Evolutionary conservation across 2,113 vertebrate species (phyloP), one percentile per base, ranked within the genome.

Genomic region (Cyrtonyx montezumae): DNA sequence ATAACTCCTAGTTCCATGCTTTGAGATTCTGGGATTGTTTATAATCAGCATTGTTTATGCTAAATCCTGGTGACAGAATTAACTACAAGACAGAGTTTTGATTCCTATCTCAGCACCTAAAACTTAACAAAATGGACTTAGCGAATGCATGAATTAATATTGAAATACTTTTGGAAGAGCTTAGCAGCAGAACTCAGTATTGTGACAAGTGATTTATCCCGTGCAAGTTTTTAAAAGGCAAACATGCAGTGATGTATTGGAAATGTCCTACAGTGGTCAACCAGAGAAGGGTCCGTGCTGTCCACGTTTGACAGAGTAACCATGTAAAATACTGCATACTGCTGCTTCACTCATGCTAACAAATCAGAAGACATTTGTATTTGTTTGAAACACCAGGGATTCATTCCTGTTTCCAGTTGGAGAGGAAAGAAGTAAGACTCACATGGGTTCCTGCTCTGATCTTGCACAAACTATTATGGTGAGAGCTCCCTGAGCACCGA

Each of bases 221-320:
- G 14, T 73, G n/a, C 9, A 34, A 77, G 56, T 10, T 66, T 82
- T 81, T 84, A 20, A 59, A 91, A 91, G 55, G 42, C n/a, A 84
- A 13, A 55, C 65, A 28, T 0, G 0, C 84, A 53, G 30, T 25
- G 56, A 59, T 70, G 6, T 40, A n/a, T 66, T 68, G 51, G n/a
- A 53, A 81, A 91, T 63, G 83, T 91, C 36, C 65, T 68, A 45
- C 32, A 73, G 76, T 34, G 74, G 74, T 79, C 79, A 93, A 5
- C 19, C 40, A 51, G 84, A 71, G 55, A 83, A 61, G 34, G 89
- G 73, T 87, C 87, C 71, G 87, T 92, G 49, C 75, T 82, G 74
- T 94, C 93, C 90, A 91, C 56, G 71, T 90, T 74, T 96, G 89
- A 91, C 90, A 94, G 76, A 89, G 89, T 96, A 91, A 94, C 93